Percentiles rank a stretch among this genome's conserved stretches.
These are phyloP conservation scores for Plutella xylostella DNA, from an alignment of 2,888 invertebrate species.

Conservation along the genomic window DNA sequence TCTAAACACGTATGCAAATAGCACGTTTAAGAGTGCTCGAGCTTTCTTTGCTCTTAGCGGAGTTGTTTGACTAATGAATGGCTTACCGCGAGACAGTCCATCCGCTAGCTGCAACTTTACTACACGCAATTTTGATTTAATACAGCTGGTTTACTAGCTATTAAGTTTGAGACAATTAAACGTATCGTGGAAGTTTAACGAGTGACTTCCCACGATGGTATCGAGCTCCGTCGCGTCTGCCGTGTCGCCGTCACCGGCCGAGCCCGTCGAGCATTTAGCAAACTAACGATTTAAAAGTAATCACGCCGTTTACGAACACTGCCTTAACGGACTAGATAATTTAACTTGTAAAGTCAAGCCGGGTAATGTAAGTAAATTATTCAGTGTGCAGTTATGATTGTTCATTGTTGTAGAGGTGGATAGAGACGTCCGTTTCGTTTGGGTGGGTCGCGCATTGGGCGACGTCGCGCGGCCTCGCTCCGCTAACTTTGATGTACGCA, in stretches of 20 bases:
- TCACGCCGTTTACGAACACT: too few species aligned
- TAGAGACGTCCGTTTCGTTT: constrained; percentile 25
- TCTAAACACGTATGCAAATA: background rate
- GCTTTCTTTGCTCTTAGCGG: too few species aligned
- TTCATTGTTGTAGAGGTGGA: constrained; percentile 8
- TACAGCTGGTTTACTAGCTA: constrained; percentile 42
- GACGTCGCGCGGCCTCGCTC: too few species aligned
- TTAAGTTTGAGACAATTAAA: constrained; percentile 51
- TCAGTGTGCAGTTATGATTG: background rate
- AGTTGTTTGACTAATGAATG: background rate
- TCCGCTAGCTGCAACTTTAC: too few species aligned
- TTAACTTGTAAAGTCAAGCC: too few species aligned
- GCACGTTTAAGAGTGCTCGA: too few species aligned
- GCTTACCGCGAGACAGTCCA: too few species aligned
- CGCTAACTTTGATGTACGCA: constrained; percentile 48
- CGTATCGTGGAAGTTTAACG: constrained; percentile 45
- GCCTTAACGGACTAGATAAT: too few species aligned
- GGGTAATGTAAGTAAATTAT: constrained; percentile 1
- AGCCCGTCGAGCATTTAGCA: too few species aligned
- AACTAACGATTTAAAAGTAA: too few species aligned
- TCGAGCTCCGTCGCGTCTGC: too few species aligned
- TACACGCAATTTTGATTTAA: constrained; percentile 18
- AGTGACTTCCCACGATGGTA: constrained; percentile 58
- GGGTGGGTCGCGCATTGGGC: too few species aligned
- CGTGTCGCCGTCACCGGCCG: constrained; percentile 14